These are phyloP conservation scores for Serilophus lunatus DNA, from an alignment of 2,113 vertebrate genomes.

Conservation along the genomic window DNA sequence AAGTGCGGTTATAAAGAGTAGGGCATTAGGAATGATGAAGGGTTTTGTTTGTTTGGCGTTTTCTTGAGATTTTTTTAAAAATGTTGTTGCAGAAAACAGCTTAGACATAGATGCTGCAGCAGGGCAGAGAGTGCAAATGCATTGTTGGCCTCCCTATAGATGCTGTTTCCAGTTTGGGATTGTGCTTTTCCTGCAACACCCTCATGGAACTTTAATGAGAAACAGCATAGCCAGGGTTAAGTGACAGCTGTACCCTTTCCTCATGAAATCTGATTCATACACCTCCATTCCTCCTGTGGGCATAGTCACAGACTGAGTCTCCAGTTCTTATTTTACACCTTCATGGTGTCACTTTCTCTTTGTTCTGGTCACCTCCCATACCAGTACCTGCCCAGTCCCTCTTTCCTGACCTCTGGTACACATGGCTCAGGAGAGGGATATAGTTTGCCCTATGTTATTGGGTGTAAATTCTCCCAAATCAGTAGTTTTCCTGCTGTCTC, in stretches of 20 bases:
- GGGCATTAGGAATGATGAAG: neutral
- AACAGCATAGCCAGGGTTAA: neutral
- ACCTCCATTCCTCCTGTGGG: neutral
- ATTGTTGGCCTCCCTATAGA: neutral
- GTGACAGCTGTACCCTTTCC: neutral
- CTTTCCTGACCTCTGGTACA: neutral
- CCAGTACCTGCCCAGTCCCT: neutral
- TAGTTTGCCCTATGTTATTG: fast-evolving
- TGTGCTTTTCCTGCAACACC: neutral
- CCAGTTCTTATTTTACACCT: neutral
- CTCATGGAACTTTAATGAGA: neutral
- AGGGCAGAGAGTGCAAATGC: neutral
- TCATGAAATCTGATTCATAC: neutral
- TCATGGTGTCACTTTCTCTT: neutral
- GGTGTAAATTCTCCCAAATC: neutral
- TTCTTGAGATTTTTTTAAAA: fast-evolving
- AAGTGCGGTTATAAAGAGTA: neutral
- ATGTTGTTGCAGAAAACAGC: neutral
- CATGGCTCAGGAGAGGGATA: neutral
- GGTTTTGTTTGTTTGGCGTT: neutral
- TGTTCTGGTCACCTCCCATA: neutral
- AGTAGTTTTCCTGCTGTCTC: neutral
- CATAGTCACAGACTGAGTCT: neutral
- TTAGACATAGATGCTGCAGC: neutral
- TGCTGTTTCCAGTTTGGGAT: neutral